A percentile compares a stretch with the other conserved stretches of the same genome.
Evolutionary conservation across 1,140 invertebrate species (phyloP).

Genomic region (Ceratoteleas bidentatus): DNA sequence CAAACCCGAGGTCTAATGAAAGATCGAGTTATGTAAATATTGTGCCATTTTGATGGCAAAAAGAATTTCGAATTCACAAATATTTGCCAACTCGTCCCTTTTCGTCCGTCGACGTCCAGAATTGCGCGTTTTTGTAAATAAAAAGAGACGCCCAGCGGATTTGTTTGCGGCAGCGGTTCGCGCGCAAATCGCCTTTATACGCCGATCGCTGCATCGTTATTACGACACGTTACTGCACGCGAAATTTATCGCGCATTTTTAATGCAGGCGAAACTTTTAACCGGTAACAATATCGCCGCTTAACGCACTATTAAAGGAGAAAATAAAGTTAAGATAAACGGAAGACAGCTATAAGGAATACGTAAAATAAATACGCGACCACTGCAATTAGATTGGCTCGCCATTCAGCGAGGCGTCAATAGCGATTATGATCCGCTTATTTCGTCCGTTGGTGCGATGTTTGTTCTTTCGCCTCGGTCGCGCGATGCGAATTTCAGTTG

Average conservation of each 20-base stretch:
- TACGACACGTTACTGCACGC: conserved; percentile 17
- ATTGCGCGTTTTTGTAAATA: too few species aligned
- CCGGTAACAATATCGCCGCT: conserved; percentile 21
- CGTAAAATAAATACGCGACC: conserved; percentile 16
- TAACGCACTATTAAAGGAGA: conserved; percentile 21
- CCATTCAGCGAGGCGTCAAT: conserved; percentile 10
- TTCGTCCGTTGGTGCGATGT: neutral
- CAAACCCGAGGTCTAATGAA: conserved; percentile 41
- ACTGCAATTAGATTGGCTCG: conserved; percentile 14
- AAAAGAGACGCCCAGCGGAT: neutral
- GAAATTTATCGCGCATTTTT: conserved; percentile 10
- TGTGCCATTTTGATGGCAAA: conserved; percentile 19
- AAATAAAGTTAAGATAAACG: conserved; percentile 35
- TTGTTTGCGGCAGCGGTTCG: neutral
- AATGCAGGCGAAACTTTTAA: conserved; percentile 13
- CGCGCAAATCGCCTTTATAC: neutral
- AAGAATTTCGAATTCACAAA: conserved; percentile 5
- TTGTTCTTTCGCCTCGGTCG: conserved; percentile 5
- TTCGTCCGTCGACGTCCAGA: too few species aligned
- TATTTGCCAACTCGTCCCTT: too few species aligned
- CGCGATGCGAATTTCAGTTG: neutral
- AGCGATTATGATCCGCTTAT: conserved; percentile 9
- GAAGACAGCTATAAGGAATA: conserved; percentile 26
- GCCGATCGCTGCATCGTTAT: conserved; percentile 1
- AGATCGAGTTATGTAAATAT: conserved; percentile 53